Percentiles rank a stretch among this genome's conserved stretches.
phyloP scores from a whole-genome alignment of 2,888 invertebrate species.

The Elmis aenea region DNA sequence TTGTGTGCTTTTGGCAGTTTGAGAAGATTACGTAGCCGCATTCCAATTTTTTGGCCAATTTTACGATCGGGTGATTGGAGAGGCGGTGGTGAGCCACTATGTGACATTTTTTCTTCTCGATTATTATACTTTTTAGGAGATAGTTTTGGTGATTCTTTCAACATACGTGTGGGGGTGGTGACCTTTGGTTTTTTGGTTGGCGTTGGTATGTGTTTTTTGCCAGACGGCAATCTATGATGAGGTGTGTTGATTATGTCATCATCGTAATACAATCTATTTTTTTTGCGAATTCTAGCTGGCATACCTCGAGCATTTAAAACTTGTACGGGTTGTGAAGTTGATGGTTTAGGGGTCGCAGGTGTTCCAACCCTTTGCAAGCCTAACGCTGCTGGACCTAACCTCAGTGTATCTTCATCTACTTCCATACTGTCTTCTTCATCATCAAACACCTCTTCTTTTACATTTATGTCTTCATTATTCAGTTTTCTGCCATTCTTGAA shows the following conservation, averaged over 20 bases:
- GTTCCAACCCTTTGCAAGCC: conserved; percentile 79
- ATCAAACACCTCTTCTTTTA: conserved; percentile 42
- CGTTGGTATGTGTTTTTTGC: conserved; percentile 60
- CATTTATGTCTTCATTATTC: conserved; percentile 33
- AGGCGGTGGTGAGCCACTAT: conserved; percentile 46
- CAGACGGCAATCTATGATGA: conserved; percentile 67
- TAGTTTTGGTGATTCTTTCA: conserved; percentile 33
- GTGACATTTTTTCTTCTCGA: conserved; percentile 28
- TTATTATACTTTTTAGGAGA: conserved; percentile 30
- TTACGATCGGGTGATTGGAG: conserved; percentile 68
- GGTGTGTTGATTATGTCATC: conserved; percentile 81
- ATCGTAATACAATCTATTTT: conserved; percentile 80
- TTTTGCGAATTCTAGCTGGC: conserved; percentile 86
- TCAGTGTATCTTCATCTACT: conserved; percentile 60
- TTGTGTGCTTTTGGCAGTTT: conserved; percentile 98
- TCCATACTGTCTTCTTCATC: conserved; percentile 55
- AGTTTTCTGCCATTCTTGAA: conserved; percentile 53
- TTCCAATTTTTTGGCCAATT: conserved; percentile 84
- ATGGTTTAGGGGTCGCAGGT: conserved; percentile 65
- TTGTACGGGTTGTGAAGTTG: conserved; percentile 67
- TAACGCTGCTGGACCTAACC: conserved; percentile 73
- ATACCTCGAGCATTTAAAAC: conserved; percentile 81
- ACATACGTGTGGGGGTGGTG: conserved; percentile 22
- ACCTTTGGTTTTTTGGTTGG: conserved; percentile 43
- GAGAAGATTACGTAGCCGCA: conserved; percentile 83